phyloP scores from a whole-genome alignment of 2,888 invertebrate species.

The Congeria kusceri region DNA sequence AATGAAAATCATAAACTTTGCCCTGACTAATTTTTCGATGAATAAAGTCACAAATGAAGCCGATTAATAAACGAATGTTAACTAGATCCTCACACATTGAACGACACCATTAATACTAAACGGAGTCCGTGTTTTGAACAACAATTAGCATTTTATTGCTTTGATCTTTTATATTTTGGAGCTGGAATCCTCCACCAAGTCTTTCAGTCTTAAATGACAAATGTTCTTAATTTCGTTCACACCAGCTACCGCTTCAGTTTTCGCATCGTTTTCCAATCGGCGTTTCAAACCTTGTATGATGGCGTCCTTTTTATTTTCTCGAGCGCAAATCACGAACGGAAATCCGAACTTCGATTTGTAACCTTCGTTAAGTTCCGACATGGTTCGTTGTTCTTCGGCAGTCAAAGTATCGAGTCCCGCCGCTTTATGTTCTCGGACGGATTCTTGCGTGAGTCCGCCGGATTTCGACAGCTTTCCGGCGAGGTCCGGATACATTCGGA shows the following conservation, averaged over 20 bases:
- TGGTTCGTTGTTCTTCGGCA: slow-evolving; percentile 51
- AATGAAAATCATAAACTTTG: no score
- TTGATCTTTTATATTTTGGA: not conserved
- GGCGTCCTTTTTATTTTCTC: slow-evolving; percentile 74
- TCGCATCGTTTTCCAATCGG: slow-evolving; percentile 56
- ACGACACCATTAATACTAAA: no score
- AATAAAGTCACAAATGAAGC: no score
- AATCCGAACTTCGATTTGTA: slow-evolving; percentile 75
- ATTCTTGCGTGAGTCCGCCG: slow-evolving; percentile 67
- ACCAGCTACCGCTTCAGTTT: slow-evolving; percentile 64
- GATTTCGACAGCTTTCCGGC: slow-evolving; percentile 66
- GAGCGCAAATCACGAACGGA: slow-evolving; percentile 76
- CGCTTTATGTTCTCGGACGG: slow-evolving; percentile 63
- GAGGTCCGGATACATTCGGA: slow-evolving; percentile 75
- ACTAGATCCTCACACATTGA: no score
- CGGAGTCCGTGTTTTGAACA: no score
- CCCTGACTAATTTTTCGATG: no score
- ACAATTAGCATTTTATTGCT: no score
- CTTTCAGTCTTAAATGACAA: slow-evolving; percentile 61
- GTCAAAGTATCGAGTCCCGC: slow-evolving; percentile 68
- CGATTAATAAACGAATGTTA: no score
- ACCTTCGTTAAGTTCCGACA: slow-evolving; percentile 60
- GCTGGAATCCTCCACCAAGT: slow-evolving; percentile 50
- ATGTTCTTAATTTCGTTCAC: slow-evolving; percentile 75
- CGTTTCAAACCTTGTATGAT: slow-evolving; percentile 66